A percentile compares a stretch with the other conserved stretches of the same genome.
Conservation (phyloP, 2,113 vertebrate genomes). For the Lepus europaeus region DNA sequence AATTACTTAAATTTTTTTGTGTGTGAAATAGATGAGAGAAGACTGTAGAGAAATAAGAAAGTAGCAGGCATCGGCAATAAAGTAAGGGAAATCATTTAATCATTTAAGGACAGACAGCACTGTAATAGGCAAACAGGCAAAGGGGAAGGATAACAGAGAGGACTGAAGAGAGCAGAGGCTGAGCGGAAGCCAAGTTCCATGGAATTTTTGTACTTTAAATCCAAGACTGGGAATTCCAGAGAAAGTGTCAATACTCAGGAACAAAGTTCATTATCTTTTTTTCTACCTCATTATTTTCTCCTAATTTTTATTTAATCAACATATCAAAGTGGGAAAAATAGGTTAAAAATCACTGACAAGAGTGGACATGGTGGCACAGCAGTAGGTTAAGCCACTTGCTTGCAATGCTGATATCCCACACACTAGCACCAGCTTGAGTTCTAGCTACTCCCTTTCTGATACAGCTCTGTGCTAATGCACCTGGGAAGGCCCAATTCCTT, state of each 20-base stretch:
- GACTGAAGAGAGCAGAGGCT: background rate
- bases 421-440: too few species aligned
- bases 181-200: background rate
- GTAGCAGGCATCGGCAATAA: background rate
- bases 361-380: too few species aligned
- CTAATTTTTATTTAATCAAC: conserved; percentile 25
- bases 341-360: background rate
- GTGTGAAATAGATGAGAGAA: background rate
- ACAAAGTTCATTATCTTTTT: background rate
- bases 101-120: background rate
- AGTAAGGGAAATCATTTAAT: background rate
- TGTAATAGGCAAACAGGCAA: background rate
- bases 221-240: background rate
- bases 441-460: too few species aligned
- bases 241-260: background rate
- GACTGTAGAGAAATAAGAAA: background rate
- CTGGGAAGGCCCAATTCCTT: too few species aligned
- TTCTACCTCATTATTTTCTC: conserved; percentile 14
- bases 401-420: too few species aligned
- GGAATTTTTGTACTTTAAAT: background rate
- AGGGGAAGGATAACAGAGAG: background rate
- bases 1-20: background rate
- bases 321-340: background rate
- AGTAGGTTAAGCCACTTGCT: too few species aligned
- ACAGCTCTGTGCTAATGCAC: too few species aligned